phyloP scores from a whole-genome alignment of 2,888 invertebrate species.

The Torymus texanus region DNA sequence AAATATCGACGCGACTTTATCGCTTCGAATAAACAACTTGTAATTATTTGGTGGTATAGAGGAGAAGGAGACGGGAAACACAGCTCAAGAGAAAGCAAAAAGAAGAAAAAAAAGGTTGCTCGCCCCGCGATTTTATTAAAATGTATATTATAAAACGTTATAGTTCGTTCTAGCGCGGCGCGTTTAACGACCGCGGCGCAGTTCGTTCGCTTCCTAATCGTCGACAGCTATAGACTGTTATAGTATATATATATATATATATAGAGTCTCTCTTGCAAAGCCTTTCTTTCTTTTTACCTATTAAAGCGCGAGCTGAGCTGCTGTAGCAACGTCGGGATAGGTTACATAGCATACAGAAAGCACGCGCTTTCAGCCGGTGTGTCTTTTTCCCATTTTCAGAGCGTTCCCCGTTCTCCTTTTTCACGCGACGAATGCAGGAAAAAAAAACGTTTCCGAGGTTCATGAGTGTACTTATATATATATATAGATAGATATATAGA shows the following conservation, averaged over 20 bases:
- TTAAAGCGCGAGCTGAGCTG: not conserved
- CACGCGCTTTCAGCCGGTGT: too few species aligned
- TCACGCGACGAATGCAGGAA: too few species aligned
- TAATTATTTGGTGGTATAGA: conserved; percentile 5
- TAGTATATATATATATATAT: too few species aligned
- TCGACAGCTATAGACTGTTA: not conserved
- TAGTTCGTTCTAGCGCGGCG: too few species aligned
- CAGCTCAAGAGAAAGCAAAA: conserved; percentile 12
- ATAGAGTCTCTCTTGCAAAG: conserved; percentile 12
- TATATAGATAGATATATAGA: too few species aligned
- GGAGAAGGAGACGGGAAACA: not conserved
- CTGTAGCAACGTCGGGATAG: too few species aligned
- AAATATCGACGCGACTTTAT: conserved; percentile 40
- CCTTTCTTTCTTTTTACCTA: conserved; percentile 31
- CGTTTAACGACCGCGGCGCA: not conserved
- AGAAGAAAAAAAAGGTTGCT: conserved; percentile 10
- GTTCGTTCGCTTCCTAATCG: conserved; percentile 29
- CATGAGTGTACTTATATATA: too few species aligned
- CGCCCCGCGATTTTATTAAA: conserved; percentile 37
- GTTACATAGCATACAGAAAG: too few species aligned
- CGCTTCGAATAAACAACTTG: conserved; percentile 17
- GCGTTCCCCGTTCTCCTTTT: not conserved
- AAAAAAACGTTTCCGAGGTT: too few species aligned
- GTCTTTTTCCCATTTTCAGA: conserved; percentile 15
- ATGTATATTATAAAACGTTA: conserved; percentile 15